Base-by-base conservation (phyloP, 2,888 invertebrate species). In the Sclerodermus sp. region DNA sequence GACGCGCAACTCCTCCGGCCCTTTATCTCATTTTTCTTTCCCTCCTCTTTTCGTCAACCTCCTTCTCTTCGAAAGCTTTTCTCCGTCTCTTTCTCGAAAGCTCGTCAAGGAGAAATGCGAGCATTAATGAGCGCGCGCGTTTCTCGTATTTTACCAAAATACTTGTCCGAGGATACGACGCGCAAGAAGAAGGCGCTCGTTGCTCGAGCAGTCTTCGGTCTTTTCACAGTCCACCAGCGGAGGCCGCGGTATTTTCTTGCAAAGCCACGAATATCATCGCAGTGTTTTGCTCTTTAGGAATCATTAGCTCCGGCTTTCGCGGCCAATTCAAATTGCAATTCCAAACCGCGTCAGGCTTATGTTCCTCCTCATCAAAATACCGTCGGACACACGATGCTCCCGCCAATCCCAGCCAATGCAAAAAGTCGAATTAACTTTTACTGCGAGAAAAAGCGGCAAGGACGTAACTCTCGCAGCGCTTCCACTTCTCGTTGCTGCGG, bases 271-370 rank as follows among this genome's bases (percentile, higher is more conserved):
- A 71, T 70, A 66, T 71, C 64, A 51, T 45, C 54, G 60, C 13
- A 34, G 40, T 70, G 70, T 74, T 74, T 72, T 73, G 73, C 73
- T 73, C 72, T 71, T 71, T 70, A 71, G 68, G 67, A 73, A 76
- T 77, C 76, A 76, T 77, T 76, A 77, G 73, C 71, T 56, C 58
- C 64, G 70, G 67, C 70, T 72, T 71, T 73, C 71, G 68, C 70
- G 67, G 66, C 71, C 76, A 75, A 77, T 77, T 77, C 74, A 74
- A 77, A 77, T 76, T 73, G 73, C 65, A 68, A 77, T 74, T 70
- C 74, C 71, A 56, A 31, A 42, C 49, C 46, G 53, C 38, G 49
- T 39, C 43, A 36, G 18, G 36, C 43, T 32, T 44, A 42, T 34
- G 55, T 45, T 50, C 13, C 54, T 66, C 58, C 77, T 76, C 77